Evolutionary conservation across 1,140 invertebrate species (phyloP), one percentile per base, ranked within the genome.

Genomic region (Tenebrio molitor): DNA sequence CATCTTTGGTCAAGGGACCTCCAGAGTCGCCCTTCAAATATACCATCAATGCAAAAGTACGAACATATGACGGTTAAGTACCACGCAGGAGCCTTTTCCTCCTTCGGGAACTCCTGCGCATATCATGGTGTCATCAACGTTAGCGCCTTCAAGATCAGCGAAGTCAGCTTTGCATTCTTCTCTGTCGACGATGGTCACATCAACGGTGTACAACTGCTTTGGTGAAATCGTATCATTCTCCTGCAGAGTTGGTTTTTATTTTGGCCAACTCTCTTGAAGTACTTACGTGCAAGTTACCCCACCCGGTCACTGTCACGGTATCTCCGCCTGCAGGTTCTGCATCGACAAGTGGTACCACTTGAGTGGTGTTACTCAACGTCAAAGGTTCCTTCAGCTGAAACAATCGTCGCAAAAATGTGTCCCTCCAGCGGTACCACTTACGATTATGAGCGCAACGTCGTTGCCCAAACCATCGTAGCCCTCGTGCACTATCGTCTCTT

Each of bases 61-160:
- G 19, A 17, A 21, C 3, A 8, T 8, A 5, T 7, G 6, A 17
- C 3, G 7, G n/a, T 23, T 19, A 8, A 29, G 3, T 17, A 39
- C 36, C 81, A 87, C 86, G 73, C 87, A 88, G 64, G 87, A 84
- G 76, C 88, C 87, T 74, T 87, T 86, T 25, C 85, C 85, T 15
- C 84, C 85, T 62, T 80, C 79, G 0, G 80, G 79, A 6, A 76
- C 69, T 1, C 84, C 83, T 53, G 86, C 88, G 42, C 88, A 89
- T 0, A 89, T 78, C 87, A 89, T 89, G 0, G 83, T 86, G 0
- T 81, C 73, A 5, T 58, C 50, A 58, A 58, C 19, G 2, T n/a
- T 5, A 16, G 25, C 21, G 36, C n/a, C 70, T 14, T 41, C 44
- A 33, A 64, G 16, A 4, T 44, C n/a, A 17, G 25, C 7, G 62